Conservation (phyloP, 1,140 invertebrate genomes). For the Psix sp. region DNA sequence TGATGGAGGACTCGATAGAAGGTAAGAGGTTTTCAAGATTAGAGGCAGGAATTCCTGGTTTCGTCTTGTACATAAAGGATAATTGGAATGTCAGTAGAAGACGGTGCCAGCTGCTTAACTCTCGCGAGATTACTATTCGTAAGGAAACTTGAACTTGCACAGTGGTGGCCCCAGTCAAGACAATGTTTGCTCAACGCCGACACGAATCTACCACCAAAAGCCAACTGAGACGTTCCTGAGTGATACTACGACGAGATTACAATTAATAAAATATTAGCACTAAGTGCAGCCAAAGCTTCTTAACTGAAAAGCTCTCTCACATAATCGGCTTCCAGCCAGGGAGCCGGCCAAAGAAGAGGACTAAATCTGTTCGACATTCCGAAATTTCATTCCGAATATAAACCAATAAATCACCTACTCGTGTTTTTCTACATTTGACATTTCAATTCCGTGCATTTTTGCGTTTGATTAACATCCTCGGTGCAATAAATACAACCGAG, state of each 20-base stretch:
- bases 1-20: too few species aligned
- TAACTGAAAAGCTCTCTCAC: constrained; percentile 55
- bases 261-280: constrained; percentile 69
- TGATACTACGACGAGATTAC: constrained; percentile 46
- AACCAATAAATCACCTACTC: too few species aligned
- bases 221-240: constrained; percentile 17
- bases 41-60: background rate
- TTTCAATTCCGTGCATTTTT: too few species aligned
- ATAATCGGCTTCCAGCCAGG: constrained; percentile 60
- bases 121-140: constrained; percentile 37
- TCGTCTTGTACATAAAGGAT: constrained; percentile 23
- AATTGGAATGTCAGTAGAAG: constrained; percentile 38
- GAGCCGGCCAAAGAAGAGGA: too few species aligned
- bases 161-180: constrained; percentile 22
- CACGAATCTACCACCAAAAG: constrained; percentile 2
- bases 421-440: too few species aligned
- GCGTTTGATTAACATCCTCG: too few species aligned
- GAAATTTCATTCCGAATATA: too few species aligned
- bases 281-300: constrained; percentile 66
- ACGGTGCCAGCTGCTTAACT: constrained; percentile 35
- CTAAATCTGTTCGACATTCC: too few species aligned
- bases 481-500: too few species aligned
- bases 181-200: constrained; percentile 34
- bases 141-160: constrained; percentile 41
- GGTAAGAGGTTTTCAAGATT: background rate